phyloP scores from a whole-genome alignment of 2,113 vertebrate genomes.

The Nestor notabilis region DNA sequence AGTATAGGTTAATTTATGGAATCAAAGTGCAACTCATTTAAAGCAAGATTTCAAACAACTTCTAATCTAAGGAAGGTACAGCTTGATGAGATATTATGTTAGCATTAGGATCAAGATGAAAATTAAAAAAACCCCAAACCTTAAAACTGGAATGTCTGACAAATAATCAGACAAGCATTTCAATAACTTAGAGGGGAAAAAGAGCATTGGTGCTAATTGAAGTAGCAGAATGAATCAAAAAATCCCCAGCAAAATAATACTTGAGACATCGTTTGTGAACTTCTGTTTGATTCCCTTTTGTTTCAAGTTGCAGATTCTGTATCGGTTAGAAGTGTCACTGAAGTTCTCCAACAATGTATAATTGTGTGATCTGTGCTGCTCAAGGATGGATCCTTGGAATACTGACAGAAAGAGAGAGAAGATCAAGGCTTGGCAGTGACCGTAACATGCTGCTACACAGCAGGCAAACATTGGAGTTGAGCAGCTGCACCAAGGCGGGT shows the following conservation, averaged over 20 bases:
- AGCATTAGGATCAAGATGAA: neutral
- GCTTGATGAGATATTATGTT: neutral
- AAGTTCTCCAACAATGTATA: neutral
- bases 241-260: neutral
- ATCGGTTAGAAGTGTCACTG: neutral
- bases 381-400: slow-evolving; percentile 11
- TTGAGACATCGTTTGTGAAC: neutral
- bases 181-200: neutral
- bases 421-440: slow-evolving; percentile 50
- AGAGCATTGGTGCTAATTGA: neutral
- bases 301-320: neutral
- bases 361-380: neutral
- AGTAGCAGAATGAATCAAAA: neutral
- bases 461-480: neutral
- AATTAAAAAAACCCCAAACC: neutral
- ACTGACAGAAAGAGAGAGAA: neutral
- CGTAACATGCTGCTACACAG: slow-evolving; percentile 20
- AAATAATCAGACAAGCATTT: neutral
- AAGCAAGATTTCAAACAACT: neutral
- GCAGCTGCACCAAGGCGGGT: slow-evolving; percentile 38
- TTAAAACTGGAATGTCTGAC: neutral
- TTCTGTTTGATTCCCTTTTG: neutral
- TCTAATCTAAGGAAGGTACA: neutral
- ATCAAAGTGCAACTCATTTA: neutral
- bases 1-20: neutral